Evolutionary conservation across 2,113 vertebrate species (phyloP).

Genomic region (Apus apus): DNA sequence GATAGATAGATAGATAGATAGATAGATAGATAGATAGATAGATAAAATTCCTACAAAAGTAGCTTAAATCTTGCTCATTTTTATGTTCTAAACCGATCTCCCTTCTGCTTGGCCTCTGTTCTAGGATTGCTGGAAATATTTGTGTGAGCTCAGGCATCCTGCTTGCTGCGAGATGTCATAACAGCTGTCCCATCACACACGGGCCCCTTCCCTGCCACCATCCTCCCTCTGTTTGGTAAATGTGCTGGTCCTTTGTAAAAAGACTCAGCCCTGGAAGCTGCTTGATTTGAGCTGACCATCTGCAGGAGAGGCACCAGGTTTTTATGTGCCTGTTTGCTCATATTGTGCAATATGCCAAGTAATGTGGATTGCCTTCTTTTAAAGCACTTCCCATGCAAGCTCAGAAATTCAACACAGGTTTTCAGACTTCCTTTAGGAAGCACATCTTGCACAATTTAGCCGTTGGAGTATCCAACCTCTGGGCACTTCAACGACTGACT

Average conservation of each 20-base stretch:
- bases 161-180: too few relatives aligned
- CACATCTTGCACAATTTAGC: background rate
- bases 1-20: too few relatives aligned
- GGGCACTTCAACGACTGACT: background rate
- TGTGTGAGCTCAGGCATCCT: background rate
- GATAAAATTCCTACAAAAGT: background rate
- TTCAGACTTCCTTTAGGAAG: background rate
- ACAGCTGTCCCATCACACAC: background rate
- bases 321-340: rapidly evolving
- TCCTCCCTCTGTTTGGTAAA: background rate
- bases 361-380: background rate
- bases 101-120: background rate
- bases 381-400: background rate
- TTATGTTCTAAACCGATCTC: background rate
- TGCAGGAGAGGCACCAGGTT: background rate
- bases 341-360: background rate
- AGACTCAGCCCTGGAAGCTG: background rate
- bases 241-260: background rate
- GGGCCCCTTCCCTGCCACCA: background rate
- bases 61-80: background rate
- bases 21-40: too few relatives aligned
- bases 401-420: background rate
- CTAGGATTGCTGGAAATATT: background rate
- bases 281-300: background rate
- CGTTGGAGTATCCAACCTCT: background rate